Evolutionary conservation across 2,888 invertebrate genomes (phyloP).

Genomic region (Teinopalpus imperialis): DNA sequence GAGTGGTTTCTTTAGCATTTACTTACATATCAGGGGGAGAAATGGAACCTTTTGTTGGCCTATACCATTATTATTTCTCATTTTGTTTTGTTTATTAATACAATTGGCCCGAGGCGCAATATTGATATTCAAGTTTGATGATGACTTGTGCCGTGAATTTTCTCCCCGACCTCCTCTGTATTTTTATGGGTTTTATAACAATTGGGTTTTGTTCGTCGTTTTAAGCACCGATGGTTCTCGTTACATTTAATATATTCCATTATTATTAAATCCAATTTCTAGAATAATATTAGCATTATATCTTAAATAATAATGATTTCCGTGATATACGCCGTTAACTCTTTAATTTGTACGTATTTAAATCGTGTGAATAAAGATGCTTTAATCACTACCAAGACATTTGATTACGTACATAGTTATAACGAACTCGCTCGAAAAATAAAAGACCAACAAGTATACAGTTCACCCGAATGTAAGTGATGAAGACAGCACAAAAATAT

Average conservation of each 20-base stretch:
- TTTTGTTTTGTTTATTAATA: slow-evolving; percentile 83
- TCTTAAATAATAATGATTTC: not conserved
- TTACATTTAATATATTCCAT: slow-evolving; percentile 26
- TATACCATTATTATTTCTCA: slow-evolving; percentile 82
- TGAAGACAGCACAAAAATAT: too few relatives aligned
- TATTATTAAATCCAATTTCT: slow-evolving; percentile 16
- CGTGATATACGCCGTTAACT: too few relatives aligned
- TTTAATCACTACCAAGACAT: too few relatives aligned
- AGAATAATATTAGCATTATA: slow-evolving; percentile 11
- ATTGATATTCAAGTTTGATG: slow-evolving; percentile 82
- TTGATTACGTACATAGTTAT: too few relatives aligned
- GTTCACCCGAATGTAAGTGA: too few relatives aligned
- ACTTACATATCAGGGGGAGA: slow-evolving; percentile 73
- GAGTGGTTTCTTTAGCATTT: slow-evolving; percentile 58
- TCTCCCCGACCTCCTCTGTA: slow-evolving; percentile 63
- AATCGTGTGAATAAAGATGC: too few relatives aligned
- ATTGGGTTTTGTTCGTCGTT: slow-evolving; percentile 60
- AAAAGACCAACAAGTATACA: too few relatives aligned
- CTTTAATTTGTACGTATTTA: too few relatives aligned
- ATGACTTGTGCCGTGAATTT: slow-evolving; percentile 72
- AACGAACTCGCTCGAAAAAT: too few relatives aligned
- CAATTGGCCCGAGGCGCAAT: slow-evolving; percentile 81
- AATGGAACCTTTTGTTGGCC: slow-evolving; percentile 82
- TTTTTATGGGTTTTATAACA: slow-evolving; percentile 74
- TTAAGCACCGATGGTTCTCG: slow-evolving; percentile 46